Conservation (phyloP, 2,113 vertebrate genomes). For the Egretta garzetta region DNA sequence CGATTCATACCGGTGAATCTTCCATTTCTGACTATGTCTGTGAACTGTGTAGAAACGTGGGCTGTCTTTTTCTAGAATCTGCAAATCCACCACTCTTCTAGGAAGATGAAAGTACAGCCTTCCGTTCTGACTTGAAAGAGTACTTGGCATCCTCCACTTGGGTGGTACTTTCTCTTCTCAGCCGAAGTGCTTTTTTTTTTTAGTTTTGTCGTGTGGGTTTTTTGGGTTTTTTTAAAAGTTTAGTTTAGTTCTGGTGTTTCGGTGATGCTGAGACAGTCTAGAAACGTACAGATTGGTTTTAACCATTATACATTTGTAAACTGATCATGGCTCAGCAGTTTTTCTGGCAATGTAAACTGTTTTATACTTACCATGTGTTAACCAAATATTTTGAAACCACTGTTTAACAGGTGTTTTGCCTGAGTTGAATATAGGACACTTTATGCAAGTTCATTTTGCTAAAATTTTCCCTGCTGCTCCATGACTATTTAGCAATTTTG, state of each 20-base stretch:
- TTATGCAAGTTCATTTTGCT: neutral
- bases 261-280: neutral
- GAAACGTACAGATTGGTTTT: neutral
- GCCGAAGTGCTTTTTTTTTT: neutral
- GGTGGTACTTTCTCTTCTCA: neutral
- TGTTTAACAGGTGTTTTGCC: neutral
- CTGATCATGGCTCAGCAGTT: neutral
- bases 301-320: neutral
- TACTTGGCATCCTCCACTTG: neutral
- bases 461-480: neutral
- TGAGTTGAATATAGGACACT: neutral
- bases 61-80: neutral
- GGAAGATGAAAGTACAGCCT: neutral
- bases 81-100: neutral
- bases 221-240: neutral
- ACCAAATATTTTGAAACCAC: neutral
- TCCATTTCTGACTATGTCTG: neutral
- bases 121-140: neutral
- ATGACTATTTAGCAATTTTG: neutral
- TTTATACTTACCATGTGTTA: neutral
- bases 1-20: neutral
- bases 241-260: neutral
- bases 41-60: neutral
- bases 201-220: neutral
- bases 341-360: neutral